phyloP scores from a whole-genome alignment of 2,113 vertebrate genomes.

The Corythoichthys haematopterus region DNA sequence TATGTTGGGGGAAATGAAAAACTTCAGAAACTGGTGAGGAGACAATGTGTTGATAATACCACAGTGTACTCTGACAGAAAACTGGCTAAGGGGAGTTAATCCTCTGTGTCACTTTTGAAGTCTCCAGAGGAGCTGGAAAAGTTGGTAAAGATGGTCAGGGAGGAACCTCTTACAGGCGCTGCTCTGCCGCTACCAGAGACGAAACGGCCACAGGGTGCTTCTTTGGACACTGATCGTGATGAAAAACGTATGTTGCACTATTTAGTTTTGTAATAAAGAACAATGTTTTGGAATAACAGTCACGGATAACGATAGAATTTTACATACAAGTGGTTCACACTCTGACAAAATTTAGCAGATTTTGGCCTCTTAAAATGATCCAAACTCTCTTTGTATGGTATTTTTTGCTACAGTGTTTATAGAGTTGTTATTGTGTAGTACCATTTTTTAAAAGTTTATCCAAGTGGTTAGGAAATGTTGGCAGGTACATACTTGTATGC shows the following conservation, averaged over 20 bases:
- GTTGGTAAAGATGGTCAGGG: conserved; percentile 65
- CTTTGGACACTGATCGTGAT: conserved; percentile 50
- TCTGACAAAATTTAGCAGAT: not conserved
- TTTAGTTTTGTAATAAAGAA: not conserved
- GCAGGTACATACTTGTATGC: conserved; percentile 7
- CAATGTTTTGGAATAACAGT: not conserved
- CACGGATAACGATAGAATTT: not conserved
- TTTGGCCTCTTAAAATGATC: not conserved
- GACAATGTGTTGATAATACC: not conserved
- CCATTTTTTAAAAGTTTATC: conserved; percentile 12
- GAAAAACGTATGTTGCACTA: conserved; percentile 18
- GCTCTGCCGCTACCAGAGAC: conserved; percentile 57
- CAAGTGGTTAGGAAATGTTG: conserved; percentile 24
- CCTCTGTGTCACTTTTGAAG: conserved; percentile 35
- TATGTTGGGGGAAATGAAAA: conserved; percentile 70
- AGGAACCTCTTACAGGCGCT: conserved; percentile 60
- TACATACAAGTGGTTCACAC: not conserved
- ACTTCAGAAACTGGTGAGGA: conserved; percentile 68
- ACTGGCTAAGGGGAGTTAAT: not conserved
- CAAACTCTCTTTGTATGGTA: not conserved
- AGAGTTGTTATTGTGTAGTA: not conserved
- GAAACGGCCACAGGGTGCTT: conserved; percentile 22
- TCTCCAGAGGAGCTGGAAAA: conserved; percentile 61
- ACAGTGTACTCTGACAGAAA: not conserved
- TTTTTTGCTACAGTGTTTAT: not conserved